A percentile compares a stretch with the other conserved stretches of the same genome.
Conservation (phyloP, 2,797 vertebrate species). For the Oreochromis grahami region DNA sequence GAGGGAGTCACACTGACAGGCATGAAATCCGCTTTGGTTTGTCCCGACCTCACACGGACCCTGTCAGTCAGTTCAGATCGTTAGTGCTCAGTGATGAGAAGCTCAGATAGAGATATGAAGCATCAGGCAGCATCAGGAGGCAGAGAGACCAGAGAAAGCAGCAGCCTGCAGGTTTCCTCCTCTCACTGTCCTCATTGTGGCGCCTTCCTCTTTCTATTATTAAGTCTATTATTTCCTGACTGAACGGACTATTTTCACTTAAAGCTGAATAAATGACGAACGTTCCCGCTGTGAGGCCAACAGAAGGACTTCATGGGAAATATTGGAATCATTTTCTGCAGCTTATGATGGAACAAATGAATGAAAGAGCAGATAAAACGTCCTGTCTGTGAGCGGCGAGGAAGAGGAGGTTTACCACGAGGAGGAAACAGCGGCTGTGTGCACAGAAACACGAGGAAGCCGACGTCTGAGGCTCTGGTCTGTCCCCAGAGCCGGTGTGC, state of each 20-base stretch:
- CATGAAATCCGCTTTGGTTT: neutral
- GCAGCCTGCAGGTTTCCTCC: neutral
- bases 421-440: neutral
- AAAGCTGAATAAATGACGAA: neutral
- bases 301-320: neutral
- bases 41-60: neutral
- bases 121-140: neutral
- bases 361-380: neutral
- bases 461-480: neutral
- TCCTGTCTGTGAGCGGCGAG: neutral
- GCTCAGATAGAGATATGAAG: neutral
- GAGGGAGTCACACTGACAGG: neutral
- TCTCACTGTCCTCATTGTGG: neutral
- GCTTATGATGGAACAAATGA: constrained; percentile 1
- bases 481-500: neutral
- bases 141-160: neutral
- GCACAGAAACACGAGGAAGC: neutral
- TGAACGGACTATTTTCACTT: neutral
- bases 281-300: neutral
- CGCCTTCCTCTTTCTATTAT: neutral
- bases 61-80: neutral
- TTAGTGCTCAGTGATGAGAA: neutral
- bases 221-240: neutral
- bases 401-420: neutral
- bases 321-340: neutral